Evolutionary conservation across 2,888 invertebrate species (phyloP), one percentile per base, ranked within the genome.

Genomic region (Chrysomela aeneicollis): DNA sequence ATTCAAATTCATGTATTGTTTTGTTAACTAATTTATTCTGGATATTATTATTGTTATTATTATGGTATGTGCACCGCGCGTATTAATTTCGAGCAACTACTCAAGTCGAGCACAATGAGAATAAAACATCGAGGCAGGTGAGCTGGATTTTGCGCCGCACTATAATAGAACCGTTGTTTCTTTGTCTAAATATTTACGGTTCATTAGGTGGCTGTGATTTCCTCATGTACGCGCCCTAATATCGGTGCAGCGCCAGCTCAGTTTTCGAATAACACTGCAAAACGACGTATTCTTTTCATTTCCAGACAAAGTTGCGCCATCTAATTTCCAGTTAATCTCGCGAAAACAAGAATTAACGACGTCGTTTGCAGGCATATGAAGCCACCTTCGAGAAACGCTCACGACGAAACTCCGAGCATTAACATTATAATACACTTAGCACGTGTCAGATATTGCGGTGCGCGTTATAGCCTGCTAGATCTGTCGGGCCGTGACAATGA

Each of bases 291-390:
- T 80, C 80, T 80, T 81, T 81, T 81, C 80, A 80, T 79, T 79
- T 79, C 75, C 78, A 78, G 79, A 81, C 81, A 80, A 82, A 82
- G 80, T 82, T 82, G 75, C 81, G 81, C 82, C 82, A 82, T 82
- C 82, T 83, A 83, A 83, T 83, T 82, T 82, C 80, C 81, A 81
- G 82, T 83, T 83, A 83, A 83, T 82, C 83, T 82, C 81, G 76
- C 76, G 79, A 80, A 82, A 82, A 83, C 82, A 82, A 82, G 82
- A 83, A 83, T 81, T 82, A 82, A 82, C 82, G 82, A 80, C 81
- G 82, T 81, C 81, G 81, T 83, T 82, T 81, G 78, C 82, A 78
- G 81, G 81, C 82, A 81, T 81, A 81, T 81, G 81, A 82, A 81
- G 78, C 80, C 74, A 74, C 73, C 76, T 53, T 74, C 68, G 75